Evolutionary conservation across 2,888 invertebrate species (phyloP).

Genomic region (Morpho helenor): DNA sequence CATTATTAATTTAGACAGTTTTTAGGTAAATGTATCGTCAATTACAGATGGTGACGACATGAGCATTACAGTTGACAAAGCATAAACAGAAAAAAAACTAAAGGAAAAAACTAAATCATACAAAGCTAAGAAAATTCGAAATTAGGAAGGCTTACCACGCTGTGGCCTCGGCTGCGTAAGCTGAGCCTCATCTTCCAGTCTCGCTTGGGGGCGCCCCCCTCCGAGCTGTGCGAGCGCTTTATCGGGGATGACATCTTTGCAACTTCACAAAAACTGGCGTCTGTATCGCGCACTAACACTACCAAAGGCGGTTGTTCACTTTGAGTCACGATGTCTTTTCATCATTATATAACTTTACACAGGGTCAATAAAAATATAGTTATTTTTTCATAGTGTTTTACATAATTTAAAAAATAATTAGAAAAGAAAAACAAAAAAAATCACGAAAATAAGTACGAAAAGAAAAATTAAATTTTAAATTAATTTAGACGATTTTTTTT

Average conservation of each 20-base stretch:
- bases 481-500: neutral
- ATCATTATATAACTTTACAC: constrained; percentile 3
- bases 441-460: neutral
- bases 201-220: constrained; percentile 75
- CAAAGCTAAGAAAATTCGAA: too few relatives aligned
- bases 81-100: too few relatives aligned
- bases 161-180: constrained; percentile 83
- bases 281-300: constrained; percentile 38
- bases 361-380: constrained; percentile 1
- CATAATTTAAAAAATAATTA: neutral
- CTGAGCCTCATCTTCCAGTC: constrained; percentile 88
- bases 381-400: neutral
- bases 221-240: constrained; percentile 83
- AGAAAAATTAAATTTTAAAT: neutral
- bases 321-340: constrained; percentile 1
- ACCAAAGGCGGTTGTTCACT: constrained; percentile 10
- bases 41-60: too few relatives aligned
- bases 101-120: too few relatives aligned
- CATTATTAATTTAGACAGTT: too few relatives aligned
- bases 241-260: constrained; percentile 70
- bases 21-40: too few relatives aligned
- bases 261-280: constrained; percentile 31
- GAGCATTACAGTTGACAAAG: too few relatives aligned
- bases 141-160: constrained; percentile 62
- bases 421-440: too few relatives aligned